Conservation (phyloP, 2,113 vertebrate species). For the Garra rufa region DNA sequence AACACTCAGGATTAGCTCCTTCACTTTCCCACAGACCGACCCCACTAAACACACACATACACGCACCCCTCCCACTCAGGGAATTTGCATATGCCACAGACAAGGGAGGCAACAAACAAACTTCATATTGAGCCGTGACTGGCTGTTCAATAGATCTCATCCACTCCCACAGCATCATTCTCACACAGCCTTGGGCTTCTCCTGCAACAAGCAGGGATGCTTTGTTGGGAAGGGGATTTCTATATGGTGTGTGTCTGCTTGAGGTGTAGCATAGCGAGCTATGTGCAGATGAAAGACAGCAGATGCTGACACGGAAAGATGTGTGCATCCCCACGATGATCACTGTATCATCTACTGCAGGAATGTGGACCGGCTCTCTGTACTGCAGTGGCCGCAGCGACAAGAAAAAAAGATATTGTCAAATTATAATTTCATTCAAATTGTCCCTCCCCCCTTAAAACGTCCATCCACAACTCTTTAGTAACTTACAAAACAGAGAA, state of each 20-base stretch:
- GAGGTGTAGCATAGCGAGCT: constrained; percentile 22
- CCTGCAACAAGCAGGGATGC: constrained; percentile 31
- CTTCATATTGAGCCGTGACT: constrained; percentile 72
- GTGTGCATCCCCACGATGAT: constrained; percentile 60
- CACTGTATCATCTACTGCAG: constrained; percentile 65
- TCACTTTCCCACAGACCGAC: constrained; percentile 80
- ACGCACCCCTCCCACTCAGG: constrained; percentile 44
- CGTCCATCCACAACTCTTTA: background rate
- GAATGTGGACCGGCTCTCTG: constrained; percentile 55
- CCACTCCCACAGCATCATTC: constrained; percentile 46
- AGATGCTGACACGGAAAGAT: constrained; percentile 51
- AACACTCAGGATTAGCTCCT: constrained; percentile 82
- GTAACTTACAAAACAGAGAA: constrained; percentile 2
- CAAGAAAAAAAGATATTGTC: constrained; percentile 36
- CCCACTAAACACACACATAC: constrained; percentile 55
- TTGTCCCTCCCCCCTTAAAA: background rate
- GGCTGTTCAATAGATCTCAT: constrained; percentile 64
- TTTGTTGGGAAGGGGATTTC: constrained; percentile 30
- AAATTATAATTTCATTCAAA: background rate
- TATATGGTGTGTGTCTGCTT: constrained; percentile 30
- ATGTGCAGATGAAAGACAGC: constrained; percentile 53
- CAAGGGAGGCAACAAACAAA: constrained; percentile 79
- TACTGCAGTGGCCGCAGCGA: background rate
- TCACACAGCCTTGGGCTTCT: constrained; percentile 39
- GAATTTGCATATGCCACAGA: constrained; percentile 81